Evolutionary conservation across 2,797 vertebrate genomes (phyloP).

Genomic region (Microchirus variegatus): DNA sequence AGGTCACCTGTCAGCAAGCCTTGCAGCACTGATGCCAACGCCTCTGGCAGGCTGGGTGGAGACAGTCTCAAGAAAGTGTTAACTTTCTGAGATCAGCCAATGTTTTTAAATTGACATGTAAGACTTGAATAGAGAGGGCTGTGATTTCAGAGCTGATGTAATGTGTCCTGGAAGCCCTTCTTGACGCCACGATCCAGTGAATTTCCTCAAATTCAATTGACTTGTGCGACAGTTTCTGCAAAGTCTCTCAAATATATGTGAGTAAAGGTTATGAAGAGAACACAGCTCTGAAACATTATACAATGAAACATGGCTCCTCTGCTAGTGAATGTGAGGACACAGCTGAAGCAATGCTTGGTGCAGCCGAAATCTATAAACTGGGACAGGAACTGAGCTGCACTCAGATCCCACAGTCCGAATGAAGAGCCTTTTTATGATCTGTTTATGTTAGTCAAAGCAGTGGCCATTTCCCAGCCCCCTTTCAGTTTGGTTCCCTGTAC

Average conservation of each 20-base stretch:
- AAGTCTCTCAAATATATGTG: conserved; percentile 4
- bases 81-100: conserved; percentile 32
- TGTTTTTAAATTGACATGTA: conserved; percentile 39
- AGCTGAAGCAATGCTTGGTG: conserved; percentile 25
- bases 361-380: conserved; percentile 45
- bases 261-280: too few relatives aligned
- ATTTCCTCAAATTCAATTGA: conserved; percentile 33
- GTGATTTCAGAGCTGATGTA: conserved; percentile 35
- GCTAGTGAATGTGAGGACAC: conserved; percentile 23
- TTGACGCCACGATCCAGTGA: conserved; percentile 33
- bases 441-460: conserved; percentile 65
- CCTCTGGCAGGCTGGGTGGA: conserved; percentile 31
- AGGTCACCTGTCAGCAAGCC: conserved; percentile 38
- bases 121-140: conserved; percentile 25
- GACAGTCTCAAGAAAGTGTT: conserved; percentile 17
- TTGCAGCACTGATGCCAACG: conserved; percentile 13
- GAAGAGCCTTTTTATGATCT: conserved; percentile 73
- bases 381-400: conserved; percentile 27
- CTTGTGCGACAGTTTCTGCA: conserved; percentile 4
- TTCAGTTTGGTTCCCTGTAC: conserved; percentile 22
- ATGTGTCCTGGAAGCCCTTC: conserved; percentile 28
- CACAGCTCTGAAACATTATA: too few relatives aligned
- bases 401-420: conserved; percentile 54
- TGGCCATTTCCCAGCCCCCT: conserved; percentile 54
- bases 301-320: not conserved